Percentiles rank a stretch among this genome's conserved stretches.
Evolutionary conservation across 2,888 invertebrate species (phyloP).

Genomic region (Fissipunctia ypsillon): DNA sequence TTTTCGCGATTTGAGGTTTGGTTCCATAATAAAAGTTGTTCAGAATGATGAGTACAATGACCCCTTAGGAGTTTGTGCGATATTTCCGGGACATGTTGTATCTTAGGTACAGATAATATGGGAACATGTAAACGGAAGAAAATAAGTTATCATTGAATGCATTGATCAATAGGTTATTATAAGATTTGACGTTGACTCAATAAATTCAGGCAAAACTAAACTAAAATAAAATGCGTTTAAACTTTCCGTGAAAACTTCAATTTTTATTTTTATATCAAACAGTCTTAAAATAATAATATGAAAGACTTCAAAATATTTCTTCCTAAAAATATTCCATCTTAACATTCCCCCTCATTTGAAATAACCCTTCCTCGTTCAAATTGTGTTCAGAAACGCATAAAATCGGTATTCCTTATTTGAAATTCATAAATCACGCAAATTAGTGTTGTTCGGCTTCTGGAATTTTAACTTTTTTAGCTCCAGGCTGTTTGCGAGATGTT

Average conservation of each 20-base stretch:
- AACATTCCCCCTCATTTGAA: slow-evolving; percentile 55
- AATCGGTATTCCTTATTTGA: slow-evolving; percentile 71
- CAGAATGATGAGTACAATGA: no score
- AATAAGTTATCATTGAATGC: background rate
- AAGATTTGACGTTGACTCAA: background rate
- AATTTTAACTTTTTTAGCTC: slow-evolving; percentile 67
- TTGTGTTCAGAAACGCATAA: slow-evolving; percentile 65
- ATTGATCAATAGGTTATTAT: background rate
- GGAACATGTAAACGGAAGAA: background rate
- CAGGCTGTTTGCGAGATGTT: slow-evolving; percentile 69
- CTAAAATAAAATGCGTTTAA: slow-evolving; percentile 1
- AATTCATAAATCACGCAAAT: slow-evolving; percentile 78
- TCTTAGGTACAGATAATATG: no score
- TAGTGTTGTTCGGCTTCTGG: slow-evolving; percentile 73
- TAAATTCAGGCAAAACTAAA: slow-evolving; percentile 14
- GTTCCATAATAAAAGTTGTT: no score
- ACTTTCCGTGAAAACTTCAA: slow-evolving; percentile 1
- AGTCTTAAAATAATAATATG: background rate
- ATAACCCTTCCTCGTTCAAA: slow-evolving; percentile 62
- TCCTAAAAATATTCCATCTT: slow-evolving; percentile 39
- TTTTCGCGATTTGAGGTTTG: no score
- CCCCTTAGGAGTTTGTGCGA: no score
- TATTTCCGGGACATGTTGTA: no score
- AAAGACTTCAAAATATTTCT: slow-evolving; percentile 36
- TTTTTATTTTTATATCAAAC: background rate